A percentile compares a stretch with the other conserved stretches of the same genome.
Evolutionary conservation across 1,140 invertebrate species (phyloP).

Genomic region (Cotesia vestalis): DNA sequence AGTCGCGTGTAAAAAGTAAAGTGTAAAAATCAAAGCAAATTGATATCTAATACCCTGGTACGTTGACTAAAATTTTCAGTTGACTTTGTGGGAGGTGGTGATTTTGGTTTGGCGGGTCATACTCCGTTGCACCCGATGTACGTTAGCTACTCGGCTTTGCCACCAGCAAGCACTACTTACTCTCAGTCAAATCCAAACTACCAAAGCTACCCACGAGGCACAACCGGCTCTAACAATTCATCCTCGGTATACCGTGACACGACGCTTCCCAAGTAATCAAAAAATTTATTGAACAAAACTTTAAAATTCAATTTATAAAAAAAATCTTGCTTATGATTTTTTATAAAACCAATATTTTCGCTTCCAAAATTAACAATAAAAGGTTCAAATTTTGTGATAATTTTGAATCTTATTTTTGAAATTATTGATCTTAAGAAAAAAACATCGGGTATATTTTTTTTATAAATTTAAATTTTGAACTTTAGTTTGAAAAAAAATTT

Average conservation of each 20-base stretch:
- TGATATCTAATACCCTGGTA: conserved; percentile 38
- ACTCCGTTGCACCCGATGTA: conserved; percentile 77
- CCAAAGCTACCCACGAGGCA: conserved; percentile 51
- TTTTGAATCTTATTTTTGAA: too few relatives aligned
- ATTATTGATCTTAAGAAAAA: too few relatives aligned
- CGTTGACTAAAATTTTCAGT: conserved; percentile 68
- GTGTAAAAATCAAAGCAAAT: conserved; percentile 12
- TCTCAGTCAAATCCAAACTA: conserved; percentile 50
- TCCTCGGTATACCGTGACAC: conserved; percentile 45
- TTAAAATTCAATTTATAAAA: too few relatives aligned
- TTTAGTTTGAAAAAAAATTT: too few relatives aligned
- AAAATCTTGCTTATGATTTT: too few relatives aligned
- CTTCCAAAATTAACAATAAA: too few relatives aligned
- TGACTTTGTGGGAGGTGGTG: conserved; percentile 79
- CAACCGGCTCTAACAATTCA: conserved; percentile 52
- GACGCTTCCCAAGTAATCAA: conserved; percentile 45
- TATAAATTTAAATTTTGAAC: too few relatives aligned
- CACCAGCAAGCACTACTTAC: conserved; percentile 57
- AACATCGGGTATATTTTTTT: too few relatives aligned
- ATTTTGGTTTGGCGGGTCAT: conserved; percentile 74
- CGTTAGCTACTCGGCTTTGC: conserved; percentile 72
- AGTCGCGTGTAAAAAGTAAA: conserved; percentile 9
- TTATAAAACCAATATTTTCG: too few relatives aligned
- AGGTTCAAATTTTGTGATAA: too few relatives aligned
- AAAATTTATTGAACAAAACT: too few relatives aligned